Evolutionary conservation across 2,113 vertebrate genomes (phyloP).

Genomic region (Psilopsiagon aurifrons): DNA sequence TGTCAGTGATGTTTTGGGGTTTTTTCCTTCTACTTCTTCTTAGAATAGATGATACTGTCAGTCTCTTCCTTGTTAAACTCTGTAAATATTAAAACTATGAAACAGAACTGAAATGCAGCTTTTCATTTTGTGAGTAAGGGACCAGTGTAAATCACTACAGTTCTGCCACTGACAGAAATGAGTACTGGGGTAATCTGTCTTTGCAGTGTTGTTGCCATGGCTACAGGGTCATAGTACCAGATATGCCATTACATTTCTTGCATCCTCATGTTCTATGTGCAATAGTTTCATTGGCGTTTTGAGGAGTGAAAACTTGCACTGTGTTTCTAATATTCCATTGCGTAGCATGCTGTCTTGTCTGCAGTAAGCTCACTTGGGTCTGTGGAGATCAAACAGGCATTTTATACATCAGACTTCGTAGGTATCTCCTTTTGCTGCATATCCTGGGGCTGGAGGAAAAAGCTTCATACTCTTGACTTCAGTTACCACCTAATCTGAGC

Average conservation of each 20-base stretch:
- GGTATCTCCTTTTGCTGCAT: background rate
- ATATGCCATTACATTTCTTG: background rate
- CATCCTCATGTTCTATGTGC: background rate
- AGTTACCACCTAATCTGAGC: background rate
- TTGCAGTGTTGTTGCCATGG: slow-evolving; percentile 45
- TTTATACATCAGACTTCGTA: background rate
- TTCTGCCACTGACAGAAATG: background rate
- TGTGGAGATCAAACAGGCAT: background rate
- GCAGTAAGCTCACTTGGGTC: background rate
- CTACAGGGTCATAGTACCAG: slow-evolving; percentile 33
- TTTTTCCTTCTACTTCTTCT: background rate
- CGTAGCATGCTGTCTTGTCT: background rate
- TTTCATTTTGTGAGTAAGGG: background rate
- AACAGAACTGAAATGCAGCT: background rate
- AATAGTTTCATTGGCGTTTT: background rate
- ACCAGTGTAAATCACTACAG: background rate
- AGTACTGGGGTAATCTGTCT: background rate
- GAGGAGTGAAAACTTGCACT: background rate
- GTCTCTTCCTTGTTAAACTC: background rate
- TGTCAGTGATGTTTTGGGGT: background rate
- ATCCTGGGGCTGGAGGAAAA: background rate
- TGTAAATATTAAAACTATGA: background rate
- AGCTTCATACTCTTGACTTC: background rate
- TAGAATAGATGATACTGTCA: background rate
- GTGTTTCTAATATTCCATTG: background rate